These are phyloP conservation scores for Solea solea DNA, from an alignment of 2,113 vertebrate species.

Conservation along the genomic window DNA sequence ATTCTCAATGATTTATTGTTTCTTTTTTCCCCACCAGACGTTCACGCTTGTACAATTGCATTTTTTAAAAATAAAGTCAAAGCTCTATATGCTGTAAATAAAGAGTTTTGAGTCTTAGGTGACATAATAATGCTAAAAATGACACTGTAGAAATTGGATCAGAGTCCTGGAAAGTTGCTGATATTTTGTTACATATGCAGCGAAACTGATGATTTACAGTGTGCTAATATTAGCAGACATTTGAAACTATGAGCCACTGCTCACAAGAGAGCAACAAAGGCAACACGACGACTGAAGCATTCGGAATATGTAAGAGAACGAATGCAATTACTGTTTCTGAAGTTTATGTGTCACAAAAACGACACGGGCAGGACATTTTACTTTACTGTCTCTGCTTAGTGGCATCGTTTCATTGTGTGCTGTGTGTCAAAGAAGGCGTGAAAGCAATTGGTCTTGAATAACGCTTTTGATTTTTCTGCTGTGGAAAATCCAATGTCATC, in stretches of 20 bases:
- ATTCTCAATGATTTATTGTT: neutral
- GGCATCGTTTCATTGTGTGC: slow-evolving; percentile 20
- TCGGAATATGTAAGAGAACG: too few relatives aligned
- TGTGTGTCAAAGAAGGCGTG: slow-evolving; percentile 54
- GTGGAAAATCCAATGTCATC: slow-evolving; percentile 78
- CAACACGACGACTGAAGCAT: too few relatives aligned
- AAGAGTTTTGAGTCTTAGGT: too few relatives aligned
- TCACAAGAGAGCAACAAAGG: too few relatives aligned
- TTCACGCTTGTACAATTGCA: neutral
- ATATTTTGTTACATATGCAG: too few relatives aligned
- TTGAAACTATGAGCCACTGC: too few relatives aligned
- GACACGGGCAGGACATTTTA: neutral
- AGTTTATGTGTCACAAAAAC: neutral
- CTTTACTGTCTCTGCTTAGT: neutral
- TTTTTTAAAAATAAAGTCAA: neutral
- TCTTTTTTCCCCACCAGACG: neutral
- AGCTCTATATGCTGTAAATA: neutral
- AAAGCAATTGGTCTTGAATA: slow-evolving; percentile 75
- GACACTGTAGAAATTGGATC: too few relatives aligned
- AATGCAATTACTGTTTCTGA: neutral
- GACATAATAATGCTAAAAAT: too few relatives aligned
- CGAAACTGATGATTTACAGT: too few relatives aligned
- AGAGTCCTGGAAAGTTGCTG: too few relatives aligned
- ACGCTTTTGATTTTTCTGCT: slow-evolving; percentile 77
- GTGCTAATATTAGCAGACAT: too few relatives aligned